Conservation (phyloP, 64 coral and sea anemone species). For the Stichodactyla mertensii region DNA sequence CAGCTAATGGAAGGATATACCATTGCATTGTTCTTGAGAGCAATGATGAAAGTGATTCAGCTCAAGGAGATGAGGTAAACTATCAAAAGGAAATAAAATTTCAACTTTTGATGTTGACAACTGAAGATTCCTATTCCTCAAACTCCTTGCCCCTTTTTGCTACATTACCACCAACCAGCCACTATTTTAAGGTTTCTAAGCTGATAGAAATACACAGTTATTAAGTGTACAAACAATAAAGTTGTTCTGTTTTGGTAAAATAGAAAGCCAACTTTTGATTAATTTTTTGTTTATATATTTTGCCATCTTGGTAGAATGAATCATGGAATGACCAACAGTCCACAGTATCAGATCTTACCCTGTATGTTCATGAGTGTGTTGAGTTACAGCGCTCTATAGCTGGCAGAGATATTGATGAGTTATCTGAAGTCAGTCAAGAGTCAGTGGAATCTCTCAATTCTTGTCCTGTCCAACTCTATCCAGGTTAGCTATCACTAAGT, state of each 20-base stretch:
- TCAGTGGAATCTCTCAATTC: slow-evolving; percentile 11
- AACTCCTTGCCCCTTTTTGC: no score
- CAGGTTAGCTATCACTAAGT: background rate
- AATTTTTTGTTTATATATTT: background rate
- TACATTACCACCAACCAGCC: no score
- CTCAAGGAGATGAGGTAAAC: slow-evolving; percentile 7
- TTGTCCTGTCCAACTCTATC: slow-evolving; percentile 36
- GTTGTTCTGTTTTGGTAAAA: no score
- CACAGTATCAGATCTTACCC: slow-evolving; percentile 38
- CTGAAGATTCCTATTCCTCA: no score
- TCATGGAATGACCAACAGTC: slow-evolving; percentile 2
- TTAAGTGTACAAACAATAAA: no score
- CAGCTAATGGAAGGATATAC: slow-evolving; percentile 73
- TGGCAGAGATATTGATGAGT: slow-evolving; percentile 36
- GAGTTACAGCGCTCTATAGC: slow-evolving; percentile 62
- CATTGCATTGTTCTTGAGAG: slow-evolving; percentile 88
- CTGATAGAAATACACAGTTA: no score
- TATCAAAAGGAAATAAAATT: background rate
- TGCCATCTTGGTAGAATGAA: background rate
- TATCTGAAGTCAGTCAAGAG: slow-evolving; percentile 40
- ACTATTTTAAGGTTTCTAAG: no score
- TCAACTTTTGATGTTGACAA: no score
- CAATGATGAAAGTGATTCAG: slow-evolving; percentile 17
- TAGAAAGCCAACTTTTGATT: no score
- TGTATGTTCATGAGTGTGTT: slow-evolving; percentile 96